Conservation (phyloP, 2,113 vertebrate genomes). For the Balaeniceps rex region DNA sequence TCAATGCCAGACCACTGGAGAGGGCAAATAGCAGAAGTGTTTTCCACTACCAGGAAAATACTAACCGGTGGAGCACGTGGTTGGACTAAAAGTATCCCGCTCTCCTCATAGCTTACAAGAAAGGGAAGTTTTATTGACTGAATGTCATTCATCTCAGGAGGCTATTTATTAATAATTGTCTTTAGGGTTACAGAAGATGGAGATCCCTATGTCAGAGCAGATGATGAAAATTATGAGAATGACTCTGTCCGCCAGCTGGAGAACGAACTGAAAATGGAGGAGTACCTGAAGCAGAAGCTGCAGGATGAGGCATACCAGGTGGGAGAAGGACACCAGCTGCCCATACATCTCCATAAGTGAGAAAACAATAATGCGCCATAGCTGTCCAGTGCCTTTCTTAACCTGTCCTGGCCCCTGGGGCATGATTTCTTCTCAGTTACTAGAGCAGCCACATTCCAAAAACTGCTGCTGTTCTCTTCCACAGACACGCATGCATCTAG, state of each 20-base stretch:
- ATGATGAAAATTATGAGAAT: conserved; percentile 86
- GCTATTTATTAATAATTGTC: conserved; percentile 59
- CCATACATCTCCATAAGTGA: background rate
- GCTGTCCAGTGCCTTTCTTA: background rate
- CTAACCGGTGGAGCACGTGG: background rate
- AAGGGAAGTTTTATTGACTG: background rate
- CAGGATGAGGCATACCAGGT: conserved; percentile 92
- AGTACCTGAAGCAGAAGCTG: conserved; percentile 88
- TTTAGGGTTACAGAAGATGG: conserved; percentile 78
- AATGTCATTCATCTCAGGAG: conserved; percentile 32
- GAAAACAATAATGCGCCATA: background rate
- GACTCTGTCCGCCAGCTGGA: conserved; percentile 90
- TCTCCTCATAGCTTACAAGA: background rate
- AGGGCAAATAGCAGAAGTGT: background rate
- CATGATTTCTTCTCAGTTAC: background rate
- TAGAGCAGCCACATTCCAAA: background rate
- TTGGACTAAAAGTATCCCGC: background rate
- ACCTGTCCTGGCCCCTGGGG: background rate
- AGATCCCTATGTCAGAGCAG: conserved; percentile 73
- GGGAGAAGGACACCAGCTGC: background rate
- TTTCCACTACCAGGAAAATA: background rate
- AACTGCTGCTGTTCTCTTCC: background rate
- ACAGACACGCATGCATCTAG: background rate
- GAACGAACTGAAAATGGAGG: conserved; percentile 87
- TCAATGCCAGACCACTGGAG: background rate